These are phyloP conservation scores for Uloborus diversus DNA, from an alignment of 1,140 invertebrate genomes.

Conservation along the genomic window DNA sequence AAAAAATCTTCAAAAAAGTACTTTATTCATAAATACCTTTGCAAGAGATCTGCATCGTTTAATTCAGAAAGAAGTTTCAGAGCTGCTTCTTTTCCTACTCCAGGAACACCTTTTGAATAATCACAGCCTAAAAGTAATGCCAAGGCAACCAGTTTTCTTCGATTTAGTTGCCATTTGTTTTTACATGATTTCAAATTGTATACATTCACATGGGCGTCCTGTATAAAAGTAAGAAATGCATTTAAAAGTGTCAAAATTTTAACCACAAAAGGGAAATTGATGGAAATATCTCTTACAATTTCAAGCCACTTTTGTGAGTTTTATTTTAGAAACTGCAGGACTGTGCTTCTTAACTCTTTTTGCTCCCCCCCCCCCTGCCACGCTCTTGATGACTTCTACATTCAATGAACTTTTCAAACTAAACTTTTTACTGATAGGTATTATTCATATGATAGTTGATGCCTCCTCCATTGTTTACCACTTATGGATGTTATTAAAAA, in stretches of 20 bases:
- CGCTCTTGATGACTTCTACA: too few species aligned
- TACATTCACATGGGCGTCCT: slow-evolving; percentile 76
- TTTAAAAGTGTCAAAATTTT: not conserved
- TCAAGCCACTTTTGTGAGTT: too few species aligned
- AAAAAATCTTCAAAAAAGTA: not conserved
- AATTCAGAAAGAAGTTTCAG: slow-evolving; percentile 77
- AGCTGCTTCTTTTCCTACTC: slow-evolving; percentile 81
- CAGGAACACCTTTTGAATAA: slow-evolving; percentile 79
- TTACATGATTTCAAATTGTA: slow-evolving; percentile 77
- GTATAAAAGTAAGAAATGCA: slow-evolving; percentile 60
- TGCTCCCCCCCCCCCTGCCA: too few species aligned
- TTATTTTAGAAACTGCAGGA: too few species aligned
- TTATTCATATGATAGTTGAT: too few species aligned
- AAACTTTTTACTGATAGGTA: too few species aligned
- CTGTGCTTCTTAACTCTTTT: too few species aligned
- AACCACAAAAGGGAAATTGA: too few species aligned
- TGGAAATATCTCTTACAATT: too few species aligned
- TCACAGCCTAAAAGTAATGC: slow-evolving; percentile 88
- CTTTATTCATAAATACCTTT: slow-evolving; percentile 69
- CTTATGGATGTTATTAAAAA: too few species aligned
- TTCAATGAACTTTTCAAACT: too few species aligned
- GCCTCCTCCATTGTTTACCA: too few species aligned
- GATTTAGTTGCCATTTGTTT: slow-evolving; percentile 71
- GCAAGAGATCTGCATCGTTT: slow-evolving; percentile 71
- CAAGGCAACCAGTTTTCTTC: slow-evolving; percentile 84